These are phyloP conservation scores for Prosapia bicincta DNA, from an alignment of 2,888 invertebrate genomes.

Conservation along the genomic window DNA sequence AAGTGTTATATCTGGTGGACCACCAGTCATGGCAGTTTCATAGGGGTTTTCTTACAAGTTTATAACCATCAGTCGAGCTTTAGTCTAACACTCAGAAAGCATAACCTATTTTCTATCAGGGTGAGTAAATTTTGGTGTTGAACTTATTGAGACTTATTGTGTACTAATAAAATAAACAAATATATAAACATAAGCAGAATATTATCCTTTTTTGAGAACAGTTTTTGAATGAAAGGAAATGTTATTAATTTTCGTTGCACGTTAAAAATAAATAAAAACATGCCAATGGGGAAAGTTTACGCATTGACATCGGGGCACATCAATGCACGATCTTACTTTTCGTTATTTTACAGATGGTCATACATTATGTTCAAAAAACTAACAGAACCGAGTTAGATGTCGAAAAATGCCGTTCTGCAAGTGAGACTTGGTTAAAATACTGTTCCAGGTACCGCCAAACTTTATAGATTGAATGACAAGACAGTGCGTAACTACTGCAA, in stretches of 20 bases:
- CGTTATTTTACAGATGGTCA: conserved; percentile 1
- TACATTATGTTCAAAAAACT: background rate
- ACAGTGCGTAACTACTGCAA: conserved; percentile 16
- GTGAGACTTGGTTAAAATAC: conserved; percentile 1
- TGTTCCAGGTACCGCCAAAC: conserved; percentile 6
- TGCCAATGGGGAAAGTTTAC: conserved; percentile 18
- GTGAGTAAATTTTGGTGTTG: conserved; percentile 14
- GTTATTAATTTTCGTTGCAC: background rate
- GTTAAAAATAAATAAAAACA: conserved; percentile 6
- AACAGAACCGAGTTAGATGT: background rate
- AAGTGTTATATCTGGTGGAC: background rate
- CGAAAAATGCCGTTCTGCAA: conserved; percentile 2
- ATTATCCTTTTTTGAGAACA: background rate
- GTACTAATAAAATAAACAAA: background rate
- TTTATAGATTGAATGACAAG: conserved; percentile 3
- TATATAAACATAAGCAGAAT: background rate
- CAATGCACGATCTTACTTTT: background rate
- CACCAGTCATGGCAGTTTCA: background rate
- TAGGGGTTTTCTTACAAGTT: background rate
- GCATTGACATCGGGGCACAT: conserved; percentile 15
- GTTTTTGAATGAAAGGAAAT: background rate
- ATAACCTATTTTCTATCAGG: conserved; percentile 4
- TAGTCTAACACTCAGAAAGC: background rate
- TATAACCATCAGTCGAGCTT: background rate
- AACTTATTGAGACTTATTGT: background rate